A percentile compares a stretch with the other conserved stretches of the same genome.
These are phyloP conservation scores for Branchinecta lynchi DNA, from an alignment of 1,140 invertebrate genomes.

Conservation along the genomic window DNA sequence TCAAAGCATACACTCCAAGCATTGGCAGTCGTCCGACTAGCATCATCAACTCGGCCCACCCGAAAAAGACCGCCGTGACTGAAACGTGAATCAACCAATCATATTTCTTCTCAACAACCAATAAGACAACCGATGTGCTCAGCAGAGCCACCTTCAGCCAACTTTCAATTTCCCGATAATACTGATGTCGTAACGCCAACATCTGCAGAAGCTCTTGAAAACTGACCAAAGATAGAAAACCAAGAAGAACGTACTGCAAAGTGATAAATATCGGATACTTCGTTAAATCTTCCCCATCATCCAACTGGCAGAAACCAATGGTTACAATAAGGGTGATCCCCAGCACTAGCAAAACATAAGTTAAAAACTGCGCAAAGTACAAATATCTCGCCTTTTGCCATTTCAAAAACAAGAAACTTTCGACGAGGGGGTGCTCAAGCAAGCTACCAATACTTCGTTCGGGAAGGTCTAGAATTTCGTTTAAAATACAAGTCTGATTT, in stretches of 20 bases:
- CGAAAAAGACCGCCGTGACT: slow-evolving; percentile 35
- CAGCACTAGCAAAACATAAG: slow-evolving; percentile 35
- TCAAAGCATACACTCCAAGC: slow-evolving; percentile 37
- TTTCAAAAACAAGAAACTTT: slow-evolving; percentile 39
- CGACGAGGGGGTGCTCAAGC: slow-evolving; percentile 37
- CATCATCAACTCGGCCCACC: slow-evolving; percentile 39
- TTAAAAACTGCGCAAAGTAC: slow-evolving; percentile 32
- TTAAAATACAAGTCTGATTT: slow-evolving; percentile 36
- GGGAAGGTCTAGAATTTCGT: slow-evolving; percentile 35
- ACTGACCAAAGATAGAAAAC: slow-evolving; percentile 16
- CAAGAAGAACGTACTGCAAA: slow-evolving; percentile 32
- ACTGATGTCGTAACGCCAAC: slow-evolving; percentile 31
- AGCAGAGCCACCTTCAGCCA: slow-evolving; percentile 33
- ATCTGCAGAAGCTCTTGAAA: slow-evolving; percentile 35
- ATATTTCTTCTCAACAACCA: slow-evolving; percentile 16
- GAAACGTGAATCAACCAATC: slow-evolving; percentile 37
- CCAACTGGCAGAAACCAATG: slow-evolving; percentile 13
- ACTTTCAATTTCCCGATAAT: slow-evolving; percentile 34
- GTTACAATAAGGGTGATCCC: slow-evolving; percentile 19
- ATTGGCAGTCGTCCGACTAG: slow-evolving; percentile 36
- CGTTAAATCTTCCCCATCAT: background rate
- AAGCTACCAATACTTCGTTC: slow-evolving; percentile 34
- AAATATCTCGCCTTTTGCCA: slow-evolving; percentile 37
- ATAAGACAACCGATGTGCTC: slow-evolving; percentile 12
- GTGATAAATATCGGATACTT: slow-evolving; percentile 24